phyloP scores from a whole-genome alignment of 2,888 invertebrate genomes.

The Drosophila aldrichi region DNA sequence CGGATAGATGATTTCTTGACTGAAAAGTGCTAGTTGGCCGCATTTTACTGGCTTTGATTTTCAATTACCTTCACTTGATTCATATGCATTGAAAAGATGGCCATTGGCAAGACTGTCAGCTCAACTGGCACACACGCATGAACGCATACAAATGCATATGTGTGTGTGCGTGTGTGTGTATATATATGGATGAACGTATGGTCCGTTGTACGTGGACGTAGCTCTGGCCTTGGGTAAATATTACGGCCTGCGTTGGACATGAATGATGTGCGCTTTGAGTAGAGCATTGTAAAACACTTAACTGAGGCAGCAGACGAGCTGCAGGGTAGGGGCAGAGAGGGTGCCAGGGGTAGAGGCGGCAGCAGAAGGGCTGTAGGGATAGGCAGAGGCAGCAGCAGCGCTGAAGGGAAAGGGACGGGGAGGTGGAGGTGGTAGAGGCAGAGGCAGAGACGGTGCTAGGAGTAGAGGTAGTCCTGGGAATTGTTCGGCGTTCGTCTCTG shows the following conservation, averaged over 20 bases:
- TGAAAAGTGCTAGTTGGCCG: constrained; percentile 31
- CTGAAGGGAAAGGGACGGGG: constrained; percentile 10
- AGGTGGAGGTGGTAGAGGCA: background rate
- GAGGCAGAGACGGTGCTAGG: background rate
- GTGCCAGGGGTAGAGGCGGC: background rate
- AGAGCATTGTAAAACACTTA: constrained; percentile 76
- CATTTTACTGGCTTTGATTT: constrained; percentile 68
- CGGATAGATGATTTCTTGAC: constrained; percentile 40
- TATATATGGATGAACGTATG: constrained; percentile 13
- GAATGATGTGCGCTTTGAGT: constrained; percentile 75
- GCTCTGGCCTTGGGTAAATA: constrained; percentile 70
- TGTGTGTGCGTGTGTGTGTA: background rate
- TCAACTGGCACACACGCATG: constrained; percentile 23
- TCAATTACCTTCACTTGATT: constrained; percentile 73
- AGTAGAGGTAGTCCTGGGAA: constrained; percentile 23
- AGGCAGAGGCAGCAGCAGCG: constrained; percentile 6
- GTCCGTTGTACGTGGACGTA: constrained; percentile 12
- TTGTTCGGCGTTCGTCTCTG: constrained; percentile 10
- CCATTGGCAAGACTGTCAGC: constrained; percentile 55
- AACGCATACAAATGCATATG: background rate
- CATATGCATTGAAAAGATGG: constrained; percentile 65
- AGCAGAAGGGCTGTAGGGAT: background rate
- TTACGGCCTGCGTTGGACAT: constrained; percentile 72
- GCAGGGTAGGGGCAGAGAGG: too few species aligned
- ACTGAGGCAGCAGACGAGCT: constrained; percentile 11